Conservation (phyloP, 2,113 vertebrate genomes). For the Pholis gunnellus region DNA sequence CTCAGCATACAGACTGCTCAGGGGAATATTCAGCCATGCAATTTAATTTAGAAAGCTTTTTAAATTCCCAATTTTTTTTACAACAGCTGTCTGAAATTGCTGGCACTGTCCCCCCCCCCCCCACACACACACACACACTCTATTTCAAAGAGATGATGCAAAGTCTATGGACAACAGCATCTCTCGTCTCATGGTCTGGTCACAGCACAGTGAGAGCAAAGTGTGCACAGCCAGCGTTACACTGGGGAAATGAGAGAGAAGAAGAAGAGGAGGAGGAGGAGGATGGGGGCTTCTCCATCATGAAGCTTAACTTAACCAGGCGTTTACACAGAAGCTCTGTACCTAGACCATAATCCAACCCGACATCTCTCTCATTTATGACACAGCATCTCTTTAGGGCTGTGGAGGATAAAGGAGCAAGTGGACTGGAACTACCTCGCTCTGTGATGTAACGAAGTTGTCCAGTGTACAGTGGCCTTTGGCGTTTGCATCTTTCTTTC, state of each 20-base stretch:
- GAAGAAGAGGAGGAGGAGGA: not conserved
- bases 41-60: slow-evolving; percentile 1
- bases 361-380: slow-evolving; percentile 72
- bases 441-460: slow-evolving; percentile 26
- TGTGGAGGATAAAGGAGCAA: slow-evolving; percentile 30
- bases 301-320: slow-evolving; percentile 64
- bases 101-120: not conserved
- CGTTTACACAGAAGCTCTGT: slow-evolving; percentile 63
- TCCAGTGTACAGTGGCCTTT: slow-evolving; percentile 2
- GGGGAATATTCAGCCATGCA: not conserved
- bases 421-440: slow-evolving; percentile 44
- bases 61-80: slow-evolving; percentile 15
- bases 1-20: not conserved
- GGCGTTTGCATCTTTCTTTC: not conserved
- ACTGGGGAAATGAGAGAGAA: slow-evolving; percentile 12
- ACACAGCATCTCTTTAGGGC: slow-evolving; percentile 62
- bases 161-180: slow-evolving; percentile 7
- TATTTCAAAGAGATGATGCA: not conserved
- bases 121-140: not conserved
- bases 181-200: slow-evolving; percentile 30
- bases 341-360: slow-evolving; percentile 61
- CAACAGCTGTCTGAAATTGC: slow-evolving; percentile 1
- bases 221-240: slow-evolving; percentile 30
- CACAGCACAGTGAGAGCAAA: slow-evolving; percentile 31
- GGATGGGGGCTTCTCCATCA: slow-evolving; percentile 51